These are phyloP conservation scores for Seriola rivoliana DNA, from an alignment of 2,113 vertebrate genomes.

Conservation along the genomic window DNA sequence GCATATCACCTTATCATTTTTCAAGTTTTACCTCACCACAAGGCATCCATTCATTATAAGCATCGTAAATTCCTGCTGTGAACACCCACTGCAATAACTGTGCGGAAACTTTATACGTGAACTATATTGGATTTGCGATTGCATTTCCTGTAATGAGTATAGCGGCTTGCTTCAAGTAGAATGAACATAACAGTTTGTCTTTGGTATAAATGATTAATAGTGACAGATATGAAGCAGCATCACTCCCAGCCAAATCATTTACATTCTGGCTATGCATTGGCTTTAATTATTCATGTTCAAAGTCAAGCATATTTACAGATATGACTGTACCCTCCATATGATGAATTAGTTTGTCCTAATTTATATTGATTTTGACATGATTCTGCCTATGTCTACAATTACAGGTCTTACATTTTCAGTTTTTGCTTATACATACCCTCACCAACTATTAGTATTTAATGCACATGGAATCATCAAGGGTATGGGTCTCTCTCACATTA, in stretches of 20 bases:
- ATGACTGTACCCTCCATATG: conserved; percentile 17
- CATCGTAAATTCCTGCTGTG: conserved; percentile 38
- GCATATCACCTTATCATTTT: conserved; percentile 22
- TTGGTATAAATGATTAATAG: conserved; percentile 68
- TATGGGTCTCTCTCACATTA: background rate
- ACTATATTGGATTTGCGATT: conserved; percentile 60
- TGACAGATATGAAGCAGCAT: conserved; percentile 71
- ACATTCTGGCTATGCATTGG: conserved; percentile 50
- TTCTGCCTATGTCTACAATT: background rate
- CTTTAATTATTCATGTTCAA: conserved; percentile 72
- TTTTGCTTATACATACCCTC: background rate
- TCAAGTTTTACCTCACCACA: conserved; percentile 19
- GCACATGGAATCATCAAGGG: background rate
- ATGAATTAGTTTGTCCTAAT: conserved; percentile 39
- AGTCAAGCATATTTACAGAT: conserved; percentile 59
- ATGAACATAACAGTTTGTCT: conserved; percentile 58
- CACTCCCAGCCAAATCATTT: conserved; percentile 68
- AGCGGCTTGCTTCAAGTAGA: conserved; percentile 50
- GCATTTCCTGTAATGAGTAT: conserved; percentile 62
- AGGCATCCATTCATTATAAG: conserved; percentile 41
- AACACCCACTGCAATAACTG: conserved; percentile 38
- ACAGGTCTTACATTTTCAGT: background rate
- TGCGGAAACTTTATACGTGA: conserved; percentile 47
- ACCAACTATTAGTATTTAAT: background rate
- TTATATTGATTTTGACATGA: conserved; percentile 32